These are phyloP conservation scores for Dendroctonus ponderosae DNA, from an alignment of 1,140 invertebrate genomes.

Conservation along the genomic window DNA sequence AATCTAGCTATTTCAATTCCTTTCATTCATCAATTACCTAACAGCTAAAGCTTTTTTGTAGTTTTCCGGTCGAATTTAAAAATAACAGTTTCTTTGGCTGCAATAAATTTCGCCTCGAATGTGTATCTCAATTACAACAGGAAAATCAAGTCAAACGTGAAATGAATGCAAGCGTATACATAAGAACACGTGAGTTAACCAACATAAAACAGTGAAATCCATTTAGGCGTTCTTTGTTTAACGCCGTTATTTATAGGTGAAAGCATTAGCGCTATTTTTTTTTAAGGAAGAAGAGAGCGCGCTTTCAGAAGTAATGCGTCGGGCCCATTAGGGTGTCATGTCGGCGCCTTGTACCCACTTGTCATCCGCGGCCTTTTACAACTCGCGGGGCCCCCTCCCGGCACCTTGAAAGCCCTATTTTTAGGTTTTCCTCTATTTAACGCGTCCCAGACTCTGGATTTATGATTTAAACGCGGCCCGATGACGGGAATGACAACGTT, in stretches of 20 bases:
- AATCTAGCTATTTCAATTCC: too few species aligned
- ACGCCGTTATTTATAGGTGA: slow-evolving; percentile 32
- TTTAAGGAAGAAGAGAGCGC: slow-evolving; percentile 15
- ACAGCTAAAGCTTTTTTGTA: too few species aligned
- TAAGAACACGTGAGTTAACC: slow-evolving; percentile 11
- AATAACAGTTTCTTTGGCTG: too few species aligned
- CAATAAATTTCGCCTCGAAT: not conserved
- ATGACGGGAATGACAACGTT: slow-evolving; percentile 23
- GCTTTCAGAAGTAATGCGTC: slow-evolving; percentile 34
- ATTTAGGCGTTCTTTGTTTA: slow-evolving; percentile 29
- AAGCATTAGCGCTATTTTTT: slow-evolving; percentile 37
- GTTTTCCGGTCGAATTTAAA: too few species aligned
- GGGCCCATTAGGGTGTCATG: slow-evolving; percentile 40
- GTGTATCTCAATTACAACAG: slow-evolving; percentile 13
- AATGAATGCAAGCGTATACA: slow-evolving; percentile 6
- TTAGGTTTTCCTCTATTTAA: slow-evolving; percentile 23
- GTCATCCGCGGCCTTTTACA: slow-evolving; percentile 38
- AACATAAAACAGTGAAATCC: slow-evolving; percentile 28
- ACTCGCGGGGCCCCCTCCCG: not conserved
- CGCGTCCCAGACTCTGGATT: slow-evolving; percentile 3
- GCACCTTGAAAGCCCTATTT: slow-evolving; percentile 27
- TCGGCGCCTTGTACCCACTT: slow-evolving; percentile 39
- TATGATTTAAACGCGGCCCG: slow-evolving; percentile 20
- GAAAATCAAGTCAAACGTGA: slow-evolving; percentile 7
- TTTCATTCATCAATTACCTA: too few species aligned